These are phyloP conservation scores for Dissostichus mawsoni DNA, from an alignment of 2,113 vertebrate genomes.

Conservation along the genomic window DNA sequence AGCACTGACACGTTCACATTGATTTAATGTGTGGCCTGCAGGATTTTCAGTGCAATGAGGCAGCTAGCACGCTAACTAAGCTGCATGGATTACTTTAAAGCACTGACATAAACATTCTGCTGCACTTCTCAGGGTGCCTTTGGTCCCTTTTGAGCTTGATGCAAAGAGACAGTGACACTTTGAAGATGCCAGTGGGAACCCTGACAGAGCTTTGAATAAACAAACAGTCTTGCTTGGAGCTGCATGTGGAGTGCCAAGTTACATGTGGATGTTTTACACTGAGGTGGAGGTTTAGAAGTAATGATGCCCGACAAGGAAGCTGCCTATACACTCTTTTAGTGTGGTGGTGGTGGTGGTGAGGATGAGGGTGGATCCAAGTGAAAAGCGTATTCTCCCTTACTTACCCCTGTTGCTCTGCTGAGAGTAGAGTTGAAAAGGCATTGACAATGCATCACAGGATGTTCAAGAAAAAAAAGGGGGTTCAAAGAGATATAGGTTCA, in stretches of 20 bases:
- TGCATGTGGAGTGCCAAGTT: conserved; percentile 23
- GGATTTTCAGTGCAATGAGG: conserved; percentile 27
- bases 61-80: conserved; percentile 46
- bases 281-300: conserved; percentile 19
- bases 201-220: conserved; percentile 67
- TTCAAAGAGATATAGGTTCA: not conserved
- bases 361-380: not conserved
- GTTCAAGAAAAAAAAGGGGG: no score
- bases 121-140: conserved; percentile 59
- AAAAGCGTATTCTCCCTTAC: not conserved
- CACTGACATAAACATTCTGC: conserved; percentile 72
- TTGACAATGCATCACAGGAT: not conserved
- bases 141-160: conserved; percentile 66
- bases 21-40: conserved; percentile 28
- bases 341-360: not conserved
- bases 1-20: conserved; percentile 18
- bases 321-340: not conserved
- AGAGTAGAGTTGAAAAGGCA: not conserved
- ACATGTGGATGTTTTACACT: conserved; percentile 40
- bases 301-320: not conserved
- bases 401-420: not conserved
- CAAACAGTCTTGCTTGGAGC: conserved; percentile 45
- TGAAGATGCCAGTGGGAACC: conserved; percentile 65
- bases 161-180: conserved; percentile 67
- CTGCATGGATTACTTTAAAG: conserved; percentile 63